phyloP scores from a whole-genome alignment of 2,797 vertebrate genomes.

The Pipistrellus pipistrellus region DNA sequence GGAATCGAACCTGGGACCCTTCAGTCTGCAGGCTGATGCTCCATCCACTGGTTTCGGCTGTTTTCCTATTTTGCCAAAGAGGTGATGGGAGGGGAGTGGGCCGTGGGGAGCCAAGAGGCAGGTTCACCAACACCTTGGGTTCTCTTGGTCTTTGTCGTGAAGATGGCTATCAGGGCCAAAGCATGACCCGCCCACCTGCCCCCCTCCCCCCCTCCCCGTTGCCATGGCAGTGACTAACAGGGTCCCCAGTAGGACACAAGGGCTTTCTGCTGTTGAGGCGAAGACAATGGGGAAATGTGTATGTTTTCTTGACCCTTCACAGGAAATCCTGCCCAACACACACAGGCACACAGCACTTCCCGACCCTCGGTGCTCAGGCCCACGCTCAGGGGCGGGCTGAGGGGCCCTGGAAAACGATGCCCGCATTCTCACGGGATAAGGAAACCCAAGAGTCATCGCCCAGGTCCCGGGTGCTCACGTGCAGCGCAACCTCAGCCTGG shows the following conservation, averaged over 20 bases:
- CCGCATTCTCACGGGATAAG: not conserved
- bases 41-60: too few species aligned
- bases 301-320: conserved; percentile 88
- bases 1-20: too few species aligned
- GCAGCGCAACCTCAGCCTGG: not conserved
- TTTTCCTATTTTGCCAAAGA: conserved; percentile 1
- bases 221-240: conserved; percentile 75
- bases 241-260: conserved; percentile 79
- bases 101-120: fast-evolving
- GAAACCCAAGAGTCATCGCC: not conserved
- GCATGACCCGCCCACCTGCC: conserved; percentile 77
- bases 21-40: too few species aligned
- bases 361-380: conserved; percentile 54
- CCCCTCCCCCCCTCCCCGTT: conserved; percentile 72
- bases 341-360: conserved; percentile 83
- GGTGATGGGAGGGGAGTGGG: conserved; percentile 12
- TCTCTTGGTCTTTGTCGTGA: conserved; percentile 62
- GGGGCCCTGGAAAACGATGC: not conserved
- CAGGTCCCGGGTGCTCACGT: too few species aligned
- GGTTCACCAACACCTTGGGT: conserved; percentile 48
- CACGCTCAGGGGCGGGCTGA: not conserved
- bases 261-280: conserved; percentile 78
- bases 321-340: conserved; percentile 90
- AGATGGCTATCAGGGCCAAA: conserved; percentile 61
- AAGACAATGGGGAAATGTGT: conserved; percentile 83